phyloP scores from a whole-genome alignment of 2,113 vertebrate species.

The Tricholaema leucomelas region DNA sequence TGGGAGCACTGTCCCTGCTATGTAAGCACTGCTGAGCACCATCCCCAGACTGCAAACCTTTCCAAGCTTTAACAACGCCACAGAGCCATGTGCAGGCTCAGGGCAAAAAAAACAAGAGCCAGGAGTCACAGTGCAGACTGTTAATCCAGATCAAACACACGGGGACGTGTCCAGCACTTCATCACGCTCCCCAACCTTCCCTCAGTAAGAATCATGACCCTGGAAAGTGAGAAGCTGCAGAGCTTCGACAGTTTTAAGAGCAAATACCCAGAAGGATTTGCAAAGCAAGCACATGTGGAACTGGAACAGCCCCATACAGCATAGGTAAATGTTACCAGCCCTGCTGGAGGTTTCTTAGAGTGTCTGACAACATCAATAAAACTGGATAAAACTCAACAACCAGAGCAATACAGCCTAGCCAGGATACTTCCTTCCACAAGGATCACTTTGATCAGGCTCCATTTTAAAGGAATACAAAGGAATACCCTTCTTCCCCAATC shows the following conservation, averaged over 20 bases:
- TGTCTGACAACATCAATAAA: neutral
- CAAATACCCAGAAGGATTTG: conserved; percentile 37
- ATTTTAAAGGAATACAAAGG: neutral
- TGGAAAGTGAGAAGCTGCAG: conserved; percentile 29
- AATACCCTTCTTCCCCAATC: neutral
- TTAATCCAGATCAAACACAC: conserved; percentile 2
- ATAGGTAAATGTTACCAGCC: neutral
- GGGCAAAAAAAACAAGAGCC: neutral
- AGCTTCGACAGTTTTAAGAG: conserved; percentile 29
- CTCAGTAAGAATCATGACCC: neutral
- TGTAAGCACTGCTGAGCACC: neutral
- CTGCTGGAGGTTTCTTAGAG: neutral
- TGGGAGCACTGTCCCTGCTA: neutral
- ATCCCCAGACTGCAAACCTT: neutral
- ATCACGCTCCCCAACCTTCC: neutral
- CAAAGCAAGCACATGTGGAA: conserved; percentile 16
- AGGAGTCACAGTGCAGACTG: neutral
- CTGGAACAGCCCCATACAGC: neutral
- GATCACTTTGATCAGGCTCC: neutral
- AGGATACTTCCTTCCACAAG: neutral
- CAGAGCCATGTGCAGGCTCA: neutral
- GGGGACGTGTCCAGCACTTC: conserved; percentile 33
- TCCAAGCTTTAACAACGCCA: conserved; percentile 1
- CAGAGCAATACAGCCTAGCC: neutral
- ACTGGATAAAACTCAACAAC: neutral